Percentiles rank a stretch among this genome's conserved stretches.
phyloP scores from a whole-genome alignment of 1,140 invertebrate genomes.

The Hylaeus volcanicus region DNA sequence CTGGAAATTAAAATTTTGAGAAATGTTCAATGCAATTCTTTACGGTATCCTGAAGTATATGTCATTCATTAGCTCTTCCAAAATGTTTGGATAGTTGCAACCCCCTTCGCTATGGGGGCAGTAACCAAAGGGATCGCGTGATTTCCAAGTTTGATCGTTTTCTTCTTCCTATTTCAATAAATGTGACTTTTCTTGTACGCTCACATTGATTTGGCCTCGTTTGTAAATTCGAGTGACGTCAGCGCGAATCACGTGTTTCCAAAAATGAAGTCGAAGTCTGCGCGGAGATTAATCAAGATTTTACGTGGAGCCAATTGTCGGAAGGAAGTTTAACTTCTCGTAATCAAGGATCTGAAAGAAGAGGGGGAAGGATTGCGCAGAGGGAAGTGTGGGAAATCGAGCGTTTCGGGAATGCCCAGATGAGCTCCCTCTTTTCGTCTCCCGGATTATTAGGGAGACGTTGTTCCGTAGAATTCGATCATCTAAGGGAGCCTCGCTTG shows the following conservation, averaged over 20 bases:
- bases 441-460: neutral
- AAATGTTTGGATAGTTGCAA: no score
- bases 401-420: neutral
- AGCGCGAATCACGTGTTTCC: conserved; percentile 31
- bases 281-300: conserved; percentile 35
- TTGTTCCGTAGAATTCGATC: neutral
- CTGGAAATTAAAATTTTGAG: no score
- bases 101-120: no score
- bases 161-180: no score
- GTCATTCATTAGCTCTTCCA: no score
- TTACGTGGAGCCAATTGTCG: conserved; percentile 21
- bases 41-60: no score
- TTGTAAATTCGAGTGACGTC: conserved; percentile 31
- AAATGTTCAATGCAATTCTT: no score
- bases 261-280: conserved; percentile 4
- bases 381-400: neutral
- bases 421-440: neutral
- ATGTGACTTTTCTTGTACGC: no score
- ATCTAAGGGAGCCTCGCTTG: neutral
- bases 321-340: conserved; percentile 21
- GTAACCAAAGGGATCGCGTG: no score
- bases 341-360: conserved; percentile 5
- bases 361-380: neutral
- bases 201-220: no score
- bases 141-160: no score